These are phyloP conservation scores for Haemorhous mexicanus DNA, from an alignment of 2,113 vertebrate species.

Conservation along the genomic window DNA sequence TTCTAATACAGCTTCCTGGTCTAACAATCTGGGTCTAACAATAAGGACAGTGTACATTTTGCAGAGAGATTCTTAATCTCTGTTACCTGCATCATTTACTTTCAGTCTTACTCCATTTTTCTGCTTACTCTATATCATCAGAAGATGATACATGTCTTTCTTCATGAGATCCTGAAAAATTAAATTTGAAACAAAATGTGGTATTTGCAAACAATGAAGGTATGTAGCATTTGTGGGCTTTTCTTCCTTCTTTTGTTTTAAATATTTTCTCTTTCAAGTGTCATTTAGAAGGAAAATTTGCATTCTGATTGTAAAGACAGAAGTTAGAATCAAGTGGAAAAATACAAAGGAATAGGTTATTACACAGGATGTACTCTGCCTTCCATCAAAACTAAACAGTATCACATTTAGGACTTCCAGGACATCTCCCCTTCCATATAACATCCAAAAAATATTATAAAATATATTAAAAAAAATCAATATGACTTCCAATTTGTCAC, in stretches of 20 bases:
- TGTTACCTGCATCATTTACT: constrained; percentile 58
- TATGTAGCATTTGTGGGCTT: neutral
- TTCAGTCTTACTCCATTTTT: constrained; percentile 54
- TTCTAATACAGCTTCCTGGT: constrained; percentile 30
- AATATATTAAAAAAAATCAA: neutral
- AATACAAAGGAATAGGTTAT: neutral
- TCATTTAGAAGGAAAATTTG: neutral
- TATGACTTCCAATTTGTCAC: neutral
- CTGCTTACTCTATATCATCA: constrained; percentile 32
- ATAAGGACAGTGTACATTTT: constrained; percentile 13
- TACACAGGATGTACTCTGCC: neutral
- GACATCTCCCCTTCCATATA: neutral
- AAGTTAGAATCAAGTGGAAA: neutral
- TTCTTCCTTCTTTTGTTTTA: neutral
- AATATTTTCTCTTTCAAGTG: neutral
- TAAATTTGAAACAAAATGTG: neutral
- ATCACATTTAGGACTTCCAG: neutral
- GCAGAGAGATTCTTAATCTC: constrained; percentile 35
- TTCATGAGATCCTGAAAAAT: constrained; percentile 43
- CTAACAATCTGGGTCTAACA: constrained; percentile 15
- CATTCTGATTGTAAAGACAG: neutral
- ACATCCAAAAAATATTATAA: neutral
- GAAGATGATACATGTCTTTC: constrained; percentile 11
- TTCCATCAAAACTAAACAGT: neutral
- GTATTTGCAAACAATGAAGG: neutral